Evolutionary conservation across 2,113 vertebrate genomes (phyloP), one percentile per base, ranked within the genome.

Genomic region (Sakesphorus luctuosus): DNA sequence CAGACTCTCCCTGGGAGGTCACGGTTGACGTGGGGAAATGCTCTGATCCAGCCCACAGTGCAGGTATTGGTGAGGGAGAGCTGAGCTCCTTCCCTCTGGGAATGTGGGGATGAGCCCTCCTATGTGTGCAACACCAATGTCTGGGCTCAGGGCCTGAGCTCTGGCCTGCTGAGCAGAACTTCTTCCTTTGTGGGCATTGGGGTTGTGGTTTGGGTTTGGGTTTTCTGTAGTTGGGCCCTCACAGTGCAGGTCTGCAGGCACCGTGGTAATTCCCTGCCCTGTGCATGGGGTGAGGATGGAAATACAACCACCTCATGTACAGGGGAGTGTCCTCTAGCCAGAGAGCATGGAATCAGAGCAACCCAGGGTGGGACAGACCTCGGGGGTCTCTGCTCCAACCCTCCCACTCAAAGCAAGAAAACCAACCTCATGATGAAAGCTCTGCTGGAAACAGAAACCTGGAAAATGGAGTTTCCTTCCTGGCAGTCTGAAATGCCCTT

Each of bases 11-110:
- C 4, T 98, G 98, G 17, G 98, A 98, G 87, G 96, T 94, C 2
- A 98, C 96, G 2, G 69, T 98, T 2, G 96, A 98, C 1, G 84
- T 97, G 21, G 98, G 98, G 52, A 98, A 97, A 89, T 98, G 98
- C 91, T 98, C 98, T 24, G 78, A 79, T 16, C 97, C 96, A 11
- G 84, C 96, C 62, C 94, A 61, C 18, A 44, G 94, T 7, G 89
- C 89, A 95, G 98, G 98, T 98, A 46, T 10, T 53, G 31, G 15
- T 0, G 24, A 25, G 12, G 35, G 50, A 25, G 72, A 40, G 24
- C 36, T 72, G 13, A 14, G 59, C 19, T 46, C 38, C 23, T 25
- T 69, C 43, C 16, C 28, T 62, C 13, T 23, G 26, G 74, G 24
- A 59, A 19, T 3, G 3, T 0, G 24, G n/a, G 55, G 50, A 17